These are phyloP conservation scores for Hyaena hyaena DNA, from an alignment of 2,113 vertebrate genomes.

Conservation along the genomic window DNA sequence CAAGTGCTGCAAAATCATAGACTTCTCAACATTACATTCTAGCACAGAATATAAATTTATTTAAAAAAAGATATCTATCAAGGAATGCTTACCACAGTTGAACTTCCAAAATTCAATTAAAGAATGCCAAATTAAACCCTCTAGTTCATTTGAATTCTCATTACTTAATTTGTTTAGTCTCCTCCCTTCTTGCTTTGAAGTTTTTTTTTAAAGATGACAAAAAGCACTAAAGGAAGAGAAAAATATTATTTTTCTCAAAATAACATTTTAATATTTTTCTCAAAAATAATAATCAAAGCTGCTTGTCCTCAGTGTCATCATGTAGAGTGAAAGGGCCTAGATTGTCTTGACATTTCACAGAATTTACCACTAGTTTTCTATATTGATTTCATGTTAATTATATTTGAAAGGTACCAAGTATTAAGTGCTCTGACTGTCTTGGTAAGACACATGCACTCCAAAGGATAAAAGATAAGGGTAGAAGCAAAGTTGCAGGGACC, in stretches of 20 bases:
- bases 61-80: background rate
- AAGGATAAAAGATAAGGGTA: background rate
- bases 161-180: background rate
- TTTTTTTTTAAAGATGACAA: background rate
- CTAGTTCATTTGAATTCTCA: background rate
- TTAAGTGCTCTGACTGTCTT: background rate
- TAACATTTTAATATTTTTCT: background rate
- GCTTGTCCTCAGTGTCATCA: background rate
- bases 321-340: background rate
- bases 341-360: too few species aligned
- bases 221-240: background rate
- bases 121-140: background rate
- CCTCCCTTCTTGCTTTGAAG: background rate
- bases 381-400: background rate
- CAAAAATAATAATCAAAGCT: background rate
- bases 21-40: background rate
- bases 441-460: background rate
- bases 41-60: background rate
- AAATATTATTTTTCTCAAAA: background rate
- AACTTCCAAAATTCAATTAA: background rate
- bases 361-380: rapidly evolving
- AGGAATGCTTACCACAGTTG: background rate
- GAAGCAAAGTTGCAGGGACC: background rate
- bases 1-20: background rate
- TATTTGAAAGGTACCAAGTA: background rate